These are phyloP conservation scores for Aproaerema taeniolella DNA, from an alignment of 2,888 invertebrate species.

Conservation along the genomic window DNA sequence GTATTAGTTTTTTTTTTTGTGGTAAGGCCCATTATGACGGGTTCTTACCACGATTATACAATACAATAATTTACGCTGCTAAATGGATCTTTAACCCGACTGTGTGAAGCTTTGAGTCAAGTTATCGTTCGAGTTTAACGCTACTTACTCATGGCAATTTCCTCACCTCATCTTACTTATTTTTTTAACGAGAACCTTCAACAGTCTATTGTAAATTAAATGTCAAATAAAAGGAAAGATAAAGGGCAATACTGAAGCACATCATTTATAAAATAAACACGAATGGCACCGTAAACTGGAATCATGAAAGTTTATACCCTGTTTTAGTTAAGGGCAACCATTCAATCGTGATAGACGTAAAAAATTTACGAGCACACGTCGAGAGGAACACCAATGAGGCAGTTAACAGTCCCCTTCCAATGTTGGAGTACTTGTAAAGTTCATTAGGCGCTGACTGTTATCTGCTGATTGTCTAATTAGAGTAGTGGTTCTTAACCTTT, in stretches of 20 bases:
- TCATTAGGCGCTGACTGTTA: constrained; percentile 63
- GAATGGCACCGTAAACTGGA: constrained; percentile 65
- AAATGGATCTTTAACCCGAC: too few species aligned
- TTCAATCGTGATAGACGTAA: constrained; percentile 72
- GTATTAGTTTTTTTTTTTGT: too few species aligned
- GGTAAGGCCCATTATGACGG: too few species aligned
- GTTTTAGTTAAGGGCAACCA: constrained; percentile 73
- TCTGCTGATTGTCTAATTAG: constrained; percentile 30
- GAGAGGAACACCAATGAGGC: constrained; percentile 73
- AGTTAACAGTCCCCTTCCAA: constrained; percentile 61
- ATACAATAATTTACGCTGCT: too few species aligned
- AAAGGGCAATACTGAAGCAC: constrained; percentile 34
- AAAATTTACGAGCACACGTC: constrained; percentile 74
- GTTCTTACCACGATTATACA: too few species aligned
- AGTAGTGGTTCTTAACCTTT: too few species aligned
- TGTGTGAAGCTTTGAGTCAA: too few species aligned
- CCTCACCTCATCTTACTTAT: too few species aligned
- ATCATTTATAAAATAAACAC: constrained; percentile 73
- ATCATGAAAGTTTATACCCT: constrained; percentile 73
- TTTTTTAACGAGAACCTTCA: too few species aligned
- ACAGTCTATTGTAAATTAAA: constrained; percentile 3
- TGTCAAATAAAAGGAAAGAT: constrained; percentile 19
- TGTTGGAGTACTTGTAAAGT: constrained; percentile 63
- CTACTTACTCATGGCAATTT: too few species aligned
- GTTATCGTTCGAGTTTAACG: too few species aligned